Conservation (phyloP, 2,888 invertebrate genomes). For the Macropis europaea region DNA sequence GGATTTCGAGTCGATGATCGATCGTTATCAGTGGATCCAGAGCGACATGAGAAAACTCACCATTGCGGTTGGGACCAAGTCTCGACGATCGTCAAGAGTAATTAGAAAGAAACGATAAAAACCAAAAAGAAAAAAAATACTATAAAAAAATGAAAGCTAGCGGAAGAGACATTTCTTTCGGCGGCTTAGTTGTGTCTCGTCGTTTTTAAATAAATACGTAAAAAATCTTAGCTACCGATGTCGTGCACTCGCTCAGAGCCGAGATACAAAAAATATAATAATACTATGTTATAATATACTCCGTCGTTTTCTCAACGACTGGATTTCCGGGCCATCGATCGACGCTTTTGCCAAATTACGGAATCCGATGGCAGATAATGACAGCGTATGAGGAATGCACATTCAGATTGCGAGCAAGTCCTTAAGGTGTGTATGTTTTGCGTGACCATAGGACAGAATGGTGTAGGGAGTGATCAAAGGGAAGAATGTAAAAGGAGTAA, state of each 20-base stretch:
- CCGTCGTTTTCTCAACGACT: conserved; percentile 28
- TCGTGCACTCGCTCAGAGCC: conserved; percentile 23
- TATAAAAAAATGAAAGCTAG: not conserved
- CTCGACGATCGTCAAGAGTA: conserved; percentile 50
- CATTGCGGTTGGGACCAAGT: conserved; percentile 57
- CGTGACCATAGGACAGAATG: not conserved
- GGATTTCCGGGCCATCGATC: conserved; percentile 25
- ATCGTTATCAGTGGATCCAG: conserved; percentile 27
- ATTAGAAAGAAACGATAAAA: conserved; percentile 18
- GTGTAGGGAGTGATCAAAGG: not conserved
- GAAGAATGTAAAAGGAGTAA: not conserved
- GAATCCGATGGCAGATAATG: conserved; percentile 9
- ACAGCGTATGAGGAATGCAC: conserved; percentile 7
- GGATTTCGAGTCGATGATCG: conserved; percentile 36
- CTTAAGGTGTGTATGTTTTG: conserved; percentile 8
- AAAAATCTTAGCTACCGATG: conserved; percentile 30
- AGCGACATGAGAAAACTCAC: conserved; percentile 38
- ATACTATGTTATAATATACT: conserved; percentile 5
- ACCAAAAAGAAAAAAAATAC: not conserved
- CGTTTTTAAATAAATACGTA: conserved; percentile 35
- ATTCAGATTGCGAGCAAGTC: conserved; percentile 8
- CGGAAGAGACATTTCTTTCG: conserved; percentile 21
- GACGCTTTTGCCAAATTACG: conserved; percentile 8
- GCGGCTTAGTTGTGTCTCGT: conserved; percentile 43
- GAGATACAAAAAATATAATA: conserved; percentile 1